Conservation (phyloP, 1,140 invertebrate species). For the Drosophila miranda region DNA sequence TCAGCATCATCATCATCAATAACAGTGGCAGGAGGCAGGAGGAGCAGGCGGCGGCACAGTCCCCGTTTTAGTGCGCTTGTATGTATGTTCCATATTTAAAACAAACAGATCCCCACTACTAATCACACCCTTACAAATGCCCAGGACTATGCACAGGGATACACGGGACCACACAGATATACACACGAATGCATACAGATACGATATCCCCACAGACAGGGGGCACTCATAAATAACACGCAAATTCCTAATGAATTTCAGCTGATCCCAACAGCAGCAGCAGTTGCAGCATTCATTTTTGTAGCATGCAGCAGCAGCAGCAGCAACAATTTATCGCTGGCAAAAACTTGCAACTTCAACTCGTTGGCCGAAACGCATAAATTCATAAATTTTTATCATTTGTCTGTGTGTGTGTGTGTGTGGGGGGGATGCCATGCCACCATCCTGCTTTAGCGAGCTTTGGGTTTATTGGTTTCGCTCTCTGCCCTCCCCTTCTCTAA, state of each 20-base stretch:
- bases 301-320: constrained; percentile 50
- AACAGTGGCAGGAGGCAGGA: constrained; percentile 32
- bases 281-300: constrained; percentile 72
- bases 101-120: constrained; percentile 70
- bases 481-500: constrained; percentile 33
- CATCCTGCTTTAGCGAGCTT: constrained; percentile 44
- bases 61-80: constrained; percentile 35
- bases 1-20: constrained; percentile 73
- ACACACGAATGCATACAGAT: constrained; percentile 15
- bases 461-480: constrained; percentile 73
- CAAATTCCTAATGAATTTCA: constrained; percentile 81
- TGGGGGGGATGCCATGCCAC: constrained; percentile 23
- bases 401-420: constrained; percentile 36
- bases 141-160: neutral
- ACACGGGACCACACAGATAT: neutral
- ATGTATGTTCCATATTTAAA: constrained; percentile 70
- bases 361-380: constrained; percentile 74
- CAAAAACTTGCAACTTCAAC: constrained; percentile 70
- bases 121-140: constrained; percentile 59
- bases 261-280: constrained; percentile 70
- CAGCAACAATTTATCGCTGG: constrained; percentile 68
- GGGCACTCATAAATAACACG: constrained; percentile 75
- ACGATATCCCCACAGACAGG: constrained; percentile 20
- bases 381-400: constrained; percentile 81
- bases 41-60: constrained; percentile 7